A percentile compares a stretch with the other conserved stretches of the same genome.
These are phyloP conservation scores for Syngnathus rostellatus DNA, from an alignment of 2,797 vertebrate genomes.

Conservation along the genomic window DNA sequence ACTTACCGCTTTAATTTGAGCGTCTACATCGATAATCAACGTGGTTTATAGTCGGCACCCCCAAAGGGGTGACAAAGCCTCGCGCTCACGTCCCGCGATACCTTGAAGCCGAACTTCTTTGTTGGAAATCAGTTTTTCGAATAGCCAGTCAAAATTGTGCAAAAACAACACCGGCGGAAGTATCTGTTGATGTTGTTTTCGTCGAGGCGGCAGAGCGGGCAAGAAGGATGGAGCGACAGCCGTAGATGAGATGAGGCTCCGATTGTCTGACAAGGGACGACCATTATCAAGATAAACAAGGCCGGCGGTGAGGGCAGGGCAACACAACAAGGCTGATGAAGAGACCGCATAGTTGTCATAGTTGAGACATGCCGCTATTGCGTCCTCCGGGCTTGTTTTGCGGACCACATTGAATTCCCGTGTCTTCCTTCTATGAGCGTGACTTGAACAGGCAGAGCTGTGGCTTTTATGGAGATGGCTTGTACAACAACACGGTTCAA, in stretches of 20 bases:
- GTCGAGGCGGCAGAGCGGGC: slow-evolving; percentile 12
- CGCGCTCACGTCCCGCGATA: not conserved
- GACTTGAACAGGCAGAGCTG: slow-evolving; percentile 35
- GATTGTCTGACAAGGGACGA: slow-evolving; percentile 37
- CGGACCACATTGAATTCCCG: slow-evolving; percentile 35
- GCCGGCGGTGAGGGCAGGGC: slow-evolving; percentile 21
- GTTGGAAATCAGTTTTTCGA: slow-evolving; percentile 6
- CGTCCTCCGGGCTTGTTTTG: slow-evolving; percentile 51
- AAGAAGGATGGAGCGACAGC: slow-evolving; percentile 43
- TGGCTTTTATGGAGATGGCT: slow-evolving; percentile 22
- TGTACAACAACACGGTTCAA: not conserved
- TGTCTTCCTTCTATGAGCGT: slow-evolving; percentile 45
- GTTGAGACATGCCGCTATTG: slow-evolving; percentile 45
- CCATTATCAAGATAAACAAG: slow-evolving; percentile 47
- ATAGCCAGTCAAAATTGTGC: not conserved
- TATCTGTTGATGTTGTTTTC: slow-evolving; percentile 33
- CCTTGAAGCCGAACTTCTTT: slow-evolving; percentile 8
- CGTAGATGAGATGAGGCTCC: slow-evolving; percentile 46
- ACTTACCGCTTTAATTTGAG: not conserved
- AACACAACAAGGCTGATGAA: slow-evolving; percentile 30
- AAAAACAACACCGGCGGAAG: slow-evolving; percentile 5
- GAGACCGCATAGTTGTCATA: slow-evolving; percentile 48
- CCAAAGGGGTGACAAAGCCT: not conserved
- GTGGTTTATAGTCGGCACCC: not conserved
- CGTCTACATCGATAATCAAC: slow-evolving; percentile 1